Evolutionary conservation across 2,888 invertebrate species (phyloP), one percentile per base, ranked within the genome.

Genomic region (Syrphus vitripennis): DNA sequence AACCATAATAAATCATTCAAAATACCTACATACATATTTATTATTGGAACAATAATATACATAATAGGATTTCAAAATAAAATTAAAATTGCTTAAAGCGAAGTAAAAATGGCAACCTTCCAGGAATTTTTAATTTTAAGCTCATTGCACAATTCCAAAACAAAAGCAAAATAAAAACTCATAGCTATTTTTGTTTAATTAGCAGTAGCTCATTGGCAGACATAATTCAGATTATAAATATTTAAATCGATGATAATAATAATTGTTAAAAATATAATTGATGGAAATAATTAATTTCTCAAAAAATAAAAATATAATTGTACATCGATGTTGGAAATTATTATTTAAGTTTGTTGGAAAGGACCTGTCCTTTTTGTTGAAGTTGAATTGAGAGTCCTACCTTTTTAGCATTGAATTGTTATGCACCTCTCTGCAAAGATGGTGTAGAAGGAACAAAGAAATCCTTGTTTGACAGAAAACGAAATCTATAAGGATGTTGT

Each of bases 371-470:
- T 45, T 55, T 55, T 12, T 21, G 65, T 74, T 59, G 65, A 80
- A 42, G 67, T 59, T 67, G 37, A 31, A 59, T 59, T 48, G 55
- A 34, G 34, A 72, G 67, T 67, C n/a, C n/a, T n/a, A 42, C 50
- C 34, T 37, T 69, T 75, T 53, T 50, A 75, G 61, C 67, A 81
- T 53, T 42, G 76, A 76, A 69, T 76, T 69, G 72, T 72, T 72
- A 31, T 82, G 67, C n/a, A n/a, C n/a, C n/a, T 82, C 78, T 42
- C 65, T 65, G 63, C 70, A 76, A 72, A n/a, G n/a, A n/a, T n/a
- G n/a, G 26, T 21, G 61, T 16, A n/a, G 19, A 24, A 40, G 9
- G 40, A 50, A 61, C n/a, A 65, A 31, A 65, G 45, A 3, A 37
- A 50, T 29, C 37, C 21, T 37, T 34, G 14, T n/a, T 70, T 63